A percentile compares a stretch with the other conserved stretches of the same genome.
Evolutionary conservation across 2,888 invertebrate genomes (phyloP).

Genomic region (Penaeus monodon): DNA sequence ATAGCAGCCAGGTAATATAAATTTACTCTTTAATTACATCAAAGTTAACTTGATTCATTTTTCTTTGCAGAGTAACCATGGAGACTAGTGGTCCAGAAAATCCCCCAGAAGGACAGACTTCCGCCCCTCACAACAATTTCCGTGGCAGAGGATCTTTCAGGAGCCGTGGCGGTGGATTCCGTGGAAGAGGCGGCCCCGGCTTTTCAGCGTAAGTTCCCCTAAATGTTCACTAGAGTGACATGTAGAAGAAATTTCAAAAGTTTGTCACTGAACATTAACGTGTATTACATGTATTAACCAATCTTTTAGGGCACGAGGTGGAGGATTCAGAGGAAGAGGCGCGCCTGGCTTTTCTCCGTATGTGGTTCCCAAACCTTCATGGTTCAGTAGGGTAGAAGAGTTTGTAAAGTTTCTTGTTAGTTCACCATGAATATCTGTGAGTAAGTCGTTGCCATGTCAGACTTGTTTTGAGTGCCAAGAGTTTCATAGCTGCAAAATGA

Average conservation of each 20-base stretch:
- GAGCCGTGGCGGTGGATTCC: slow-evolving; percentile 53
- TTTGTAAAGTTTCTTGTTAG: too few relatives aligned
- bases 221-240: slow-evolving; percentile 7
- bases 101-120: slow-evolving; percentile 17
- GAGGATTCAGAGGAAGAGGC: too few relatives aligned
- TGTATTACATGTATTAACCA: not conserved
- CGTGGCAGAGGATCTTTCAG: slow-evolving; percentile 28
- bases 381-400: too few relatives aligned
- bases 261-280: not conserved
- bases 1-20: not conserved
- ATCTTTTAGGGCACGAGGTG: too few relatives aligned
- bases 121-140: slow-evolving; percentile 28
- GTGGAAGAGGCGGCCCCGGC: slow-evolving; percentile 54
- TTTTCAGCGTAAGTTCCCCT: slow-evolving; percentile 26
- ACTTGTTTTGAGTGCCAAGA: too few relatives aligned
- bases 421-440: too few relatives aligned
- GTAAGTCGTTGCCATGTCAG: too few relatives aligned
- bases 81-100: slow-evolving; percentile 23
- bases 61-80: slow-evolving; percentile 15
- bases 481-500: too few relatives aligned
- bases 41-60: not conserved
- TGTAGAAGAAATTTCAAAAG: slow-evolving; percentile 29
- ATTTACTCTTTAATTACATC: not conserved
- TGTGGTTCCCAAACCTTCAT: too few relatives aligned
- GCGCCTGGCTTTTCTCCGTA: too few relatives aligned